Conservation (phyloP, 1,140 invertebrate species). For the Halyomorpha halys region DNA sequence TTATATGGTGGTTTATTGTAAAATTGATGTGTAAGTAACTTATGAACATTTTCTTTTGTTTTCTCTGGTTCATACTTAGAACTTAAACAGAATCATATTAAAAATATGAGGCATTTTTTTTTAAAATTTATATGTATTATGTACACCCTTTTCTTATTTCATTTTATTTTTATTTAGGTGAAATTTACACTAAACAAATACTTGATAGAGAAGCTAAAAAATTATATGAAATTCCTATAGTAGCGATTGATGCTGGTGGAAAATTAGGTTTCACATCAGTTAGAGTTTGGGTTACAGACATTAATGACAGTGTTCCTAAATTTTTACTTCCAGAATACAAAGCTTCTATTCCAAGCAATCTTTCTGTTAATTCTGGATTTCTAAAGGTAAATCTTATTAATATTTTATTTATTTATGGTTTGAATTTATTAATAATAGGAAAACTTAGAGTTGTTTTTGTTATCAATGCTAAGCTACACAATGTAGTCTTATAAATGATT, state of each 20-base stretch:
- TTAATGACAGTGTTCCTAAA: constrained; percentile 76
- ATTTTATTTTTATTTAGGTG: constrained; percentile 42
- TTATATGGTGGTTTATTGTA: no score
- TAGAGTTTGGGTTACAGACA: constrained; percentile 65
- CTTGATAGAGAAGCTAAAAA: constrained; percentile 69
- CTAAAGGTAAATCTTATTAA: constrained; percentile 44
- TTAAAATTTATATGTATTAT: no score
- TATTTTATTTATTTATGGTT: not conserved
- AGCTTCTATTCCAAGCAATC: constrained; percentile 54
- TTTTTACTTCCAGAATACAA: constrained; percentile 74
- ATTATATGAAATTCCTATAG: constrained; percentile 66
- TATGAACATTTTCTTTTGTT: no score
- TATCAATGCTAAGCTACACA: no score
- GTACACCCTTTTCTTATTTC: no score
- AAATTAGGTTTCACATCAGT: constrained; percentile 67
- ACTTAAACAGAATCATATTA: no score
- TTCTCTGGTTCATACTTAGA: no score
- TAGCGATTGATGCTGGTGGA: constrained; percentile 77
- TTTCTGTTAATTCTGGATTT: constrained; percentile 50
- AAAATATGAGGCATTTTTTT: no score
- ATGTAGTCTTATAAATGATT: no score
- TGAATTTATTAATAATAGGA: no score
- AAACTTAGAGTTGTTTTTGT: constrained; percentile 12
- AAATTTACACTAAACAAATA: constrained; percentile 60
- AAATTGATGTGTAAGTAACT: no score